phyloP scores from a whole-genome alignment of 2,113 vertebrate genomes.

The Sminthopsis crassicaudata region DNA sequence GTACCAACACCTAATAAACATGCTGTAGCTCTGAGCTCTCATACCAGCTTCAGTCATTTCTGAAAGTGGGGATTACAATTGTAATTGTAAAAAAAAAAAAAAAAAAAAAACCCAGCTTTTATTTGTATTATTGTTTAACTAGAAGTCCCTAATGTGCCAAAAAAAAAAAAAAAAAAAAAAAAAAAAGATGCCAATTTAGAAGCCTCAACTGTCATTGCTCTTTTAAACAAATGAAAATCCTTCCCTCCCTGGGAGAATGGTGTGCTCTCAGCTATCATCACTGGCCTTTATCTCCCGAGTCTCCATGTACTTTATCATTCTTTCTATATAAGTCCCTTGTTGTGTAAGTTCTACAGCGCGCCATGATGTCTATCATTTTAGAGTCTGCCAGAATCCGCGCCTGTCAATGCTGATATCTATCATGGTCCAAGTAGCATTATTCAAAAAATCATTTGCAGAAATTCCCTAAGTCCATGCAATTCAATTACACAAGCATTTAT shows the following conservation, averaged over 20 bases:
- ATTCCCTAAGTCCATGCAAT: neutral
- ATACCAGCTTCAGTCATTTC: too few species aligned
- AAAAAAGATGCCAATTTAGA: conserved; percentile 12
- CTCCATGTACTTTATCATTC: conserved; percentile 27
- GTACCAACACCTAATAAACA: too few species aligned
- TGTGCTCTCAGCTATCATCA: neutral
- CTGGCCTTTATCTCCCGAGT: conserved; percentile 20
- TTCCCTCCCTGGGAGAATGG: neutral
- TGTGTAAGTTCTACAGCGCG: conserved; percentile 1
- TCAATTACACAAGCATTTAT: neutral
- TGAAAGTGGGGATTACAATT: too few species aligned
- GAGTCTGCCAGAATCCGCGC: neutral
- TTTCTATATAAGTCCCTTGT: conserved; percentile 19
- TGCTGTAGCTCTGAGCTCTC: too few species aligned
- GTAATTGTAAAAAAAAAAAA: too few species aligned
- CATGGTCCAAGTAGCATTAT: conserved; percentile 37
- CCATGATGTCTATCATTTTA: neutral
- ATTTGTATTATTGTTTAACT: conserved; percentile 4
- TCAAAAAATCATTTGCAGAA: conserved; percentile 27
- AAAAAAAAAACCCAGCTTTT: too few species aligned
- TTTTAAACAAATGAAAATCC: neutral
- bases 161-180: too few species aligned
- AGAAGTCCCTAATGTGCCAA: neutral
- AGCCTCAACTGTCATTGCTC: neutral
- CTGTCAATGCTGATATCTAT: neutral